These are phyloP conservation scores for Dicentrarchus labrax DNA, from an alignment of 2,113 vertebrate genomes.

Conservation along the genomic window DNA sequence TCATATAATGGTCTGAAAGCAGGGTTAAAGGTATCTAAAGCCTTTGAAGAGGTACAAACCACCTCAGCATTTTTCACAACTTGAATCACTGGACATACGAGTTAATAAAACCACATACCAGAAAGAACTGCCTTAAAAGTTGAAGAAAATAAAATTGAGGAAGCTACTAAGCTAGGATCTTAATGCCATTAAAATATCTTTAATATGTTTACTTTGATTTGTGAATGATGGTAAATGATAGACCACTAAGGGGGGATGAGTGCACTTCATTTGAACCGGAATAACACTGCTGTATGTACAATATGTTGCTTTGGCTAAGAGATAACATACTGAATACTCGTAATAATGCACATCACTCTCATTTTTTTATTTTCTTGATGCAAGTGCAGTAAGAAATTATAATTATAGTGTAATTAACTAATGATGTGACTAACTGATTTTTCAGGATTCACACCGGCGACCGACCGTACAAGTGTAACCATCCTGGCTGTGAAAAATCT, in stretches of 20 bases:
- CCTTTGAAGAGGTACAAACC: too few relatives aligned
- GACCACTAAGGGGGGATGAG: background rate
- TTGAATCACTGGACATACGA: too few relatives aligned
- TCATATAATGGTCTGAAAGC: background rate
- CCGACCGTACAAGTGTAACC: constrained; percentile 97
- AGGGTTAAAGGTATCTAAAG: background rate
- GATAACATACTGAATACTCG: background rate
- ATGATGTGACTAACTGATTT: background rate
- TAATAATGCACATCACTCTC: background rate
- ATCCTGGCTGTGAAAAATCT: constrained; percentile 96
- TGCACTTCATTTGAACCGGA: background rate
- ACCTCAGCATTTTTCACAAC: background rate
- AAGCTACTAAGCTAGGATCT: background rate
- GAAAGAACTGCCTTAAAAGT: background rate
- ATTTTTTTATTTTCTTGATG: background rate
- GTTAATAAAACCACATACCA: background rate
- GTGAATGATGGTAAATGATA: background rate
- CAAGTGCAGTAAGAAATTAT: background rate
- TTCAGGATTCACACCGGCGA: constrained; percentile 98
- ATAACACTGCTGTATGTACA: background rate
- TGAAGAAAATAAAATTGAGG: background rate
- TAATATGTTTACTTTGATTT: background rate
- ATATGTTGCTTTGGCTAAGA: background rate
- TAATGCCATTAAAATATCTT: background rate
- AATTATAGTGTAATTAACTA: background rate